A percentile compares a stretch with the other conserved stretches of the same genome.
These are phyloP conservation scores for Chrysodeixis includens DNA, from an alignment of 2,888 invertebrate genomes.

Conservation along the genomic window DNA sequence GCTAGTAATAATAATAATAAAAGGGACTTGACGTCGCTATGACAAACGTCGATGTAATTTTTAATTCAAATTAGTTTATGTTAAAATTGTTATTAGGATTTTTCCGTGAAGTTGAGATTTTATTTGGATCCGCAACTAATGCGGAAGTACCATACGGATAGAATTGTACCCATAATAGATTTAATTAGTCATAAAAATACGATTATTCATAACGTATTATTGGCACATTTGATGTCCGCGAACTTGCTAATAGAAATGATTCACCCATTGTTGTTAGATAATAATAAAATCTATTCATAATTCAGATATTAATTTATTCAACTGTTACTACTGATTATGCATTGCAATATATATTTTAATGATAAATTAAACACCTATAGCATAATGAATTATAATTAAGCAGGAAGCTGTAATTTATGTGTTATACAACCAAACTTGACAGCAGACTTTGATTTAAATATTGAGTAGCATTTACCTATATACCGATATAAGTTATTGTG, in stretches of 20 bases:
- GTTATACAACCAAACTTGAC: neutral
- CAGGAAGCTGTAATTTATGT: neutral
- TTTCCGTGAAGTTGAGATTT: neutral
- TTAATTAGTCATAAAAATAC: constrained; percentile 21
- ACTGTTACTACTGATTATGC: neutral
- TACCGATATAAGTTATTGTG: no score
- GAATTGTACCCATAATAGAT: constrained; percentile 10
- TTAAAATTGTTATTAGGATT: no score
- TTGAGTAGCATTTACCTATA: no score
- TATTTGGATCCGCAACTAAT: no score
- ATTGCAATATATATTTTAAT: neutral
- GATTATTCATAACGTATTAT: constrained; percentile 28
- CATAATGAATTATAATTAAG: neutral
- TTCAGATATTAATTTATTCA: neutral
- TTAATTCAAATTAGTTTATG: no score
- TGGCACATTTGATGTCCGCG: constrained; percentile 26
- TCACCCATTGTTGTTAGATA: constrained; percentile 24
- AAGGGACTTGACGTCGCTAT: no score
- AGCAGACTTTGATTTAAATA: neutral
- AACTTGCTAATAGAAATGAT: constrained; percentile 22
- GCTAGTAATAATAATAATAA: no score
- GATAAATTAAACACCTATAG: neutral
- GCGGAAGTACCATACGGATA: no score
- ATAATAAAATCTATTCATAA: neutral
- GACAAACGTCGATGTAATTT: no score